Evolutionary conservation across 2,888 invertebrate species (phyloP), one percentile per base, ranked within the genome.

Genomic region (Protula sp.): DNA sequence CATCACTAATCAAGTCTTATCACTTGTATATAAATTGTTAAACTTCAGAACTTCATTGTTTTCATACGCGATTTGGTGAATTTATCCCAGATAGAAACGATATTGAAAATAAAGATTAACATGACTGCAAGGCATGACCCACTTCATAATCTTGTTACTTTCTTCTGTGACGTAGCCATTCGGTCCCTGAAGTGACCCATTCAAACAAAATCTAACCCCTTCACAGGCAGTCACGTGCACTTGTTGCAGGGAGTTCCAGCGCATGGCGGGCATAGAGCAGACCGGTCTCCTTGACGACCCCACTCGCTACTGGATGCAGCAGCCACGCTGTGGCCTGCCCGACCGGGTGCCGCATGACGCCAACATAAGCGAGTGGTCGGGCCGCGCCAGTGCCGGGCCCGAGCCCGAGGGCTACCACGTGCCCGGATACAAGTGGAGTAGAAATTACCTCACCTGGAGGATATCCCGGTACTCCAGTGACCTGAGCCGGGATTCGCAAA

Each of bases 191-290:
- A n/a, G n/a, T n/a, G n/a, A n/a, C n/a, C n/a, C n/a, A n/a, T n/a
- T n/a, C n/a, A n/a, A n/a, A n/a, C n/a, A n/a, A n/a, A n/a, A n/a
- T n/a, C n/a, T n/a, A n/a, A n/a, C n/a, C n/a, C n/a, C n/a, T n/a
- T n/a, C n/a, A n/a, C n/a, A n/a, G n/a, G n/a, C n/a, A n/a, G n/a
- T n/a, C n/a, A n/a, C n/a, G n/a, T n/a, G n/a, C n/a, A n/a, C n/a
- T n/a, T n/a, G n/a, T n/a, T n/a, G n/a, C n/a, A 76, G 75, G 53
- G 65, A 71, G 29, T 77, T 76, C 61, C 79, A 79, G 63, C 55
- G 70, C 47, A 72, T 76, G 66, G 71, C 69, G 5, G 72, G 74
- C 0, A 59, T 79, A n/a, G 63, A 63, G 3, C 68, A 63, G 51
- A 76, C 76, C 1, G 79, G 79, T 0, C 30, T 55, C 19, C 59